These are phyloP conservation scores for Cyanoderma ruficeps DNA, from an alignment of 2,113 vertebrate species.

Conservation along the genomic window DNA sequence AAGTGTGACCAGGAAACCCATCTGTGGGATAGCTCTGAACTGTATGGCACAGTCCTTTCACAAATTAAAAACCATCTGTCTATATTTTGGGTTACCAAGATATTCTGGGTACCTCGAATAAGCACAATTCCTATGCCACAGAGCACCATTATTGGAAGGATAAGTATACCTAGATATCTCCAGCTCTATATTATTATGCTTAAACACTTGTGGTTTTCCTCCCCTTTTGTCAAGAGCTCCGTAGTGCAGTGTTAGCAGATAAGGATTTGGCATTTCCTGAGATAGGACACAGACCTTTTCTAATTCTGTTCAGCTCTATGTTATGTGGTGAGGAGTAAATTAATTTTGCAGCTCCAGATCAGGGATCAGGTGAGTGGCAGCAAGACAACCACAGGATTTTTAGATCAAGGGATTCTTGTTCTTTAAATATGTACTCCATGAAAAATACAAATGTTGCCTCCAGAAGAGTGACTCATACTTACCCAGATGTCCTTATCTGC, in stretches of 20 bases:
- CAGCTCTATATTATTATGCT: background rate
- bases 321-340: background rate
- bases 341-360: conserved; percentile 6
- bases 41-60: background rate
- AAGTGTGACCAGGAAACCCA: background rate
- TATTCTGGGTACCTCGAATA: background rate
- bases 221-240: background rate
- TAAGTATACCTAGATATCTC: background rate
- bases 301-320: background rate
- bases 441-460: background rate
- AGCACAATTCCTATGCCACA: background rate
- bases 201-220: background rate
- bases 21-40: background rate
- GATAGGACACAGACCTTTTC: background rate
- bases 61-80: background rate
- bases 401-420: background rate
- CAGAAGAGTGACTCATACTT: background rate
- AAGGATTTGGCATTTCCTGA: background rate
- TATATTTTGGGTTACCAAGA: background rate
- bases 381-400: background rate
- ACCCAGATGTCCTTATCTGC: background rate
- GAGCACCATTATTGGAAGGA: background rate
- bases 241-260: background rate
- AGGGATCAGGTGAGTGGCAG: background rate
- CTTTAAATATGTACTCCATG: background rate